Base-by-base conservation (phyloP, 2,888 invertebrate genomes). In the Xylocampa areola region DNA sequence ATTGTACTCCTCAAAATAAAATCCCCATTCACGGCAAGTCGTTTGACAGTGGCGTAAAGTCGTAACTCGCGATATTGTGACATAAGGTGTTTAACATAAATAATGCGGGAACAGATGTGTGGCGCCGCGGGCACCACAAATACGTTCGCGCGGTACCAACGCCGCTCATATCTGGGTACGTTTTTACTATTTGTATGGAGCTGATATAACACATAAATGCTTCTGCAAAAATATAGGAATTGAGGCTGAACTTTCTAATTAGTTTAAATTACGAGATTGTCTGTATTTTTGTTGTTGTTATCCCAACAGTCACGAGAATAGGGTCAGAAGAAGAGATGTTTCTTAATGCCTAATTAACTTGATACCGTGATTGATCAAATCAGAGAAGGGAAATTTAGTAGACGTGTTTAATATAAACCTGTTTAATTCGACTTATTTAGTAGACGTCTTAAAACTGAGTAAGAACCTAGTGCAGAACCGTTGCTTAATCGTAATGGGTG, bases 61-160 rank as follows among this genome's bases (percentile, higher is more conserved):
- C 78, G 89, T 91, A 92, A 92, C 92, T 91, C 89, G 89, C 87
- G 83, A 92, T 93, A 94, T 94, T 92, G 91, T 92, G 94, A 92
- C 94, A 93, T 92, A 93, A 92, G 94, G 94, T 93, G 92, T 93
- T 93, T 93, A 93, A 92, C 94, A 93, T 94, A 94, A 93, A 93
- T 94, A 93, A 93, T 92, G 87, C 87, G 37, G 65, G 88, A 87
- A 90, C 94, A 94, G 94, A 92, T 93, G 94, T 87, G 93, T 86
- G 84, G 69, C 74, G 94, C 94, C 94, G 84, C 87, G 80, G 92
- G 94, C 91, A 73, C 79, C 77, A 86, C 92, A 91, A 92, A 92
- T 91, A 92, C 90, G 88, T 87, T 87, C 85, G 86, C 84, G 86
- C 83, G 80, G 83, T 71, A 82, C 81, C 72, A 71, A 57, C 76